Percentiles rank a stretch among this genome's conserved stretches.
Evolutionary conservation across 2,113 vertebrate species (phyloP).

Genomic region (Cebidichthys violaceus): DNA sequence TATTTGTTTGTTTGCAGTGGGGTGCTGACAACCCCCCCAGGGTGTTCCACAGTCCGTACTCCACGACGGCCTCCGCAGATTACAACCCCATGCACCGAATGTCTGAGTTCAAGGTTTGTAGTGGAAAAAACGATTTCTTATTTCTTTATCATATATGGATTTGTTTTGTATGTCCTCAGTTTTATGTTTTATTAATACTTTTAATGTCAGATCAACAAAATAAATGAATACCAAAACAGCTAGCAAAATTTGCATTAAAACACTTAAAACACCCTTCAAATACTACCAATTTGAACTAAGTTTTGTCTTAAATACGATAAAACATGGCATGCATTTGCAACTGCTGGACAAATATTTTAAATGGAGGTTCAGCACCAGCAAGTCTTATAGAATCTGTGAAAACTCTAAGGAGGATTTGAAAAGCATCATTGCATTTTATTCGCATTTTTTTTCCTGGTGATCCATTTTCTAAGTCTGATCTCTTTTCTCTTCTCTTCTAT

Average conservation of each 20-base stretch:
- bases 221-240: background rate
- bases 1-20: slow-evolving; percentile 47
- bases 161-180: background rate
- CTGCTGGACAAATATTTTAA: too few species aligned
- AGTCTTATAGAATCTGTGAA: too few species aligned
- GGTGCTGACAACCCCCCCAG: slow-evolving; percentile 73
- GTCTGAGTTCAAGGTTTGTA: slow-evolving; percentile 81
- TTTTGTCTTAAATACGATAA: too few species aligned
- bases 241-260: background rate
- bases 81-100: slow-evolving; percentile 74
- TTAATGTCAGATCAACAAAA: background rate
- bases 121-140: background rate
- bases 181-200: background rate
- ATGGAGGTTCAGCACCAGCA: too few species aligned
- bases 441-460: too few species aligned
- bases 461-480: too few species aligned
- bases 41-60: slow-evolving; percentile 84
- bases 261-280: background rate
- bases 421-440: too few species aligned
- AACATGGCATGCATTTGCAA: too few species aligned
- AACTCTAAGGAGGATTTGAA: too few species aligned
- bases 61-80: slow-evolving; percentile 69
- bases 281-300: background rate
- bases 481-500: too few species aligned
- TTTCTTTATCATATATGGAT: background rate